Conservation (phyloP, 2,888 invertebrate species). For the Epicampocera succincta region DNA sequence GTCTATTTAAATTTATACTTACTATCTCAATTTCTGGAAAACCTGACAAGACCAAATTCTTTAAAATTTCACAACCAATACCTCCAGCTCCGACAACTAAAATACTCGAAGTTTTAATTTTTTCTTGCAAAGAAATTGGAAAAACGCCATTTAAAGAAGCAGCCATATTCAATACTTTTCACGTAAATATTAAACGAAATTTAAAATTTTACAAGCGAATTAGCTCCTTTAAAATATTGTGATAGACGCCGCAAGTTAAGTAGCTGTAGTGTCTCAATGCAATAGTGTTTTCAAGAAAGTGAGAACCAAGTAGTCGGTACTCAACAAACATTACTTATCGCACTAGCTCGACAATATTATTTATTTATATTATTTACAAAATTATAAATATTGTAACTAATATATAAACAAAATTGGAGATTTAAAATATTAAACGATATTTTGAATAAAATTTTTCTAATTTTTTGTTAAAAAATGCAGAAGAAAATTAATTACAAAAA, state of each 20-base stretch:
- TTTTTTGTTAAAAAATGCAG: too few species aligned
- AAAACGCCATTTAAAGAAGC: slow-evolving; percentile 87
- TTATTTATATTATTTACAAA: too few species aligned
- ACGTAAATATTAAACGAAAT: too few species aligned
- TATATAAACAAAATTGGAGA: too few species aligned
- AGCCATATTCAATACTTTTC: slow-evolving; percentile 83
- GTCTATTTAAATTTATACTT: neutral
- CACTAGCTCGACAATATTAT: too few species aligned
- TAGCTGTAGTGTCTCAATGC: neutral
- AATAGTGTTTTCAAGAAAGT: neutral
- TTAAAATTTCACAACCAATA: slow-evolving; percentile 99
- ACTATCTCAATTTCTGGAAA: slow-evolving; percentile 97
- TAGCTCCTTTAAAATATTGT: neutral
- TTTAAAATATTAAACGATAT: too few species aligned
- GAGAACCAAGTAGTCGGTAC: neutral
- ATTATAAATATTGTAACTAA: too few species aligned
- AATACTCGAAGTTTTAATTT: slow-evolving; percentile 87
- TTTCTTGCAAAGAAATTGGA: slow-evolving; percentile 85
- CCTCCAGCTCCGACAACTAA: slow-evolving; percentile 98
- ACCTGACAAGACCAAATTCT: slow-evolving; percentile 97
- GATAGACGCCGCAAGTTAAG: neutral
- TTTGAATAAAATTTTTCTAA: too few species aligned
- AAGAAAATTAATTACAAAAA: too few species aligned
- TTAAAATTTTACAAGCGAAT: too few species aligned
- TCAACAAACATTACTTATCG: too few species aligned